These are phyloP conservation scores for Mamestra brassicae DNA, from an alignment of 2,888 invertebrate species.

Conservation along the genomic window DNA sequence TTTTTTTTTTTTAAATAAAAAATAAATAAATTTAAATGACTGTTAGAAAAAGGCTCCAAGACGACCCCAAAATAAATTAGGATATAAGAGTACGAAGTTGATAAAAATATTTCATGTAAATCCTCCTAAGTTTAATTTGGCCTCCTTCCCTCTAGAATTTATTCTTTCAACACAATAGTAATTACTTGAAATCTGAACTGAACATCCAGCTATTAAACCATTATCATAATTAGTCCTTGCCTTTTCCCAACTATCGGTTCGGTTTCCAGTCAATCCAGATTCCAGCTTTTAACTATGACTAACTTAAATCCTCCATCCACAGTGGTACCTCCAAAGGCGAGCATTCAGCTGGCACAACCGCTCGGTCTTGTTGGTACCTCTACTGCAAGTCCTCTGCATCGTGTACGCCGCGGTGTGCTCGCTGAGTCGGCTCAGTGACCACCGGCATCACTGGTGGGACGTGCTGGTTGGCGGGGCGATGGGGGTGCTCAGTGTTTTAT, in stretches of 20 bases:
- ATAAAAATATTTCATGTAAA: too few relatives aligned
- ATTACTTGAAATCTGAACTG: neutral
- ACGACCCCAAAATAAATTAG: too few relatives aligned
- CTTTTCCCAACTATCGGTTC: too few relatives aligned
- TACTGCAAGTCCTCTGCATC: conserved; percentile 91
- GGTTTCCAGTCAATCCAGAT: too few relatives aligned
- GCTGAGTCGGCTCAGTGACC: conserved; percentile 93
- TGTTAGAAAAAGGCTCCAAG: too few relatives aligned
- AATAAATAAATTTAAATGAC: too few relatives aligned
- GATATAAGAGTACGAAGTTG: too few relatives aligned
- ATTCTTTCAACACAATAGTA: neutral
- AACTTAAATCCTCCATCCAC: conserved; percentile 41
- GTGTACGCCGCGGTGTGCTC: conserved; percentile 93
- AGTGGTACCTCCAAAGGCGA: conserved; percentile 93
- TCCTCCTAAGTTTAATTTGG: neutral
- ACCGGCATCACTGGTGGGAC: conserved; percentile 96
- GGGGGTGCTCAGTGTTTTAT: conserved; percentile 91
- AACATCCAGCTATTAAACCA: neutral
- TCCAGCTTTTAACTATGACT: too few relatives aligned
- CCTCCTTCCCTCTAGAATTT: neutral
- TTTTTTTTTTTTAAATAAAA: too few relatives aligned
- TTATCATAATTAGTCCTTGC: too few relatives aligned
- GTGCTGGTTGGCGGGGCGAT: conserved; percentile 92
- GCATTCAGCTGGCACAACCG: conserved; percentile 88
- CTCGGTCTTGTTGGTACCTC: conserved; percentile 90